Evolutionary conservation across 2,888 invertebrate genomes (phyloP), one percentile per base, ranked within the genome.

Genomic region (Eristalinus aeneus): DNA sequence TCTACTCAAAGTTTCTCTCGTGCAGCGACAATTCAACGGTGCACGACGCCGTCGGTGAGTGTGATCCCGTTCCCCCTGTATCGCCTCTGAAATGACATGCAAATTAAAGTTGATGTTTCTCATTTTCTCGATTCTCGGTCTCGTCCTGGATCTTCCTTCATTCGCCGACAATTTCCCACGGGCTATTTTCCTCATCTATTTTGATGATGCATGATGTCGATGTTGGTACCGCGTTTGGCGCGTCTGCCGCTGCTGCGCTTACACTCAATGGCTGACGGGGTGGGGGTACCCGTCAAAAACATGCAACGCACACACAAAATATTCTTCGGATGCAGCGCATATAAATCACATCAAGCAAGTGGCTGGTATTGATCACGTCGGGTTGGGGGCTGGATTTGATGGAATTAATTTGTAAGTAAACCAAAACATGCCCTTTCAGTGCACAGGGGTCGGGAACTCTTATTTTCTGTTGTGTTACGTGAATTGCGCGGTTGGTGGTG

Each of bases 381-480:
- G 97, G 68, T 94, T 97, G 87, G 97, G 97, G 87, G 97, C 97
- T 81, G 97, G 97, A 90, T 97, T 96, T 93, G 97, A 97, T 92
- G 97, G 97, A 90, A 97, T 97, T 93, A 97, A 97, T 94, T 95
- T 95, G 97, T 97, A 94, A 97, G 97, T 96, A 93, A 90, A 90
- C 90, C 31, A 22, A 73, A 53, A 56, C 31, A 67, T 58, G 32
- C 36, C 56, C 46, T 56, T 56, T 16, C 4, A 56, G 56, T 23
- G 27, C 27, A 27, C n/a, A 5, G 27, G 27, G 23, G 23, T 27
- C 23, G 11, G 22, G 23, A 10, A 16, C 16, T 46, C 16, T n/a
- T 46, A 46, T 16, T 46, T 16, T 16, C 46, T 16, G 16, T 46
- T 16, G 5, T 46, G 16, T n/a, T 16, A 16, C 16, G 46, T 46